These are phyloP conservation scores for Athalia circularis DNA, from an alignment of 2,888 invertebrate species.

Conservation along the genomic window DNA sequence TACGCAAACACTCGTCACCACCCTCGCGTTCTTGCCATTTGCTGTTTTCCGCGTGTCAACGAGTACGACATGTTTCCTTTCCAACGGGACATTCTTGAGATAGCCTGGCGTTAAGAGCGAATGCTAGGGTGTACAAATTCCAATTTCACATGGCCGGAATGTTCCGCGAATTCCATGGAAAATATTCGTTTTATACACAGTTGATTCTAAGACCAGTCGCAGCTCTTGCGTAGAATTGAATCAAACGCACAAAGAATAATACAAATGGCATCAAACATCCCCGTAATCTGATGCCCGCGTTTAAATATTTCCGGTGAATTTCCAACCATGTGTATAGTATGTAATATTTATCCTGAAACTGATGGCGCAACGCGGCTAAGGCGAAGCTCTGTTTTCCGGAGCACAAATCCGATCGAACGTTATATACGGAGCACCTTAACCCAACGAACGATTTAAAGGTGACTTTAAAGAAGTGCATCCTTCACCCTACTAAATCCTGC, in stretches of 20 bases:
- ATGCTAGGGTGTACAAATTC: constrained; percentile 37
- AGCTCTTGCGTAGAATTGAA: background rate
- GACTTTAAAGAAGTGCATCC: constrained; percentile 37
- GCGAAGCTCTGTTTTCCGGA: constrained; percentile 18
- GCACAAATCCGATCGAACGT: constrained; percentile 10
- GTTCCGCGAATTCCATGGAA: constrained; percentile 8
- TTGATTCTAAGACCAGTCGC: constrained; percentile 25
- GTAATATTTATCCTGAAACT: background rate
- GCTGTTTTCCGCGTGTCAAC: constrained; percentile 10
- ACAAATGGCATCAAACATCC: background rate
- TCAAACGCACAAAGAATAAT: background rate
- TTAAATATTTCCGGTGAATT: background rate
- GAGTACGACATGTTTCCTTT: constrained; percentile 25
- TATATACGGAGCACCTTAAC: background rate
- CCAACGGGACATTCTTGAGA: constrained; percentile 33
- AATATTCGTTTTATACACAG: constrained; percentile 4
- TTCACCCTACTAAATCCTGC: constrained; percentile 33
- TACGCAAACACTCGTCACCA: constrained; percentile 14
- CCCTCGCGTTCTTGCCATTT: background rate
- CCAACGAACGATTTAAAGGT: constrained; percentile 9
- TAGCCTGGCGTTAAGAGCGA: constrained; percentile 18
- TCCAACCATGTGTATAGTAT: background rate
- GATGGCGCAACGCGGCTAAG: background rate
- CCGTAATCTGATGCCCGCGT: too few species aligned
- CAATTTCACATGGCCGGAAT: constrained; percentile 40